Percentiles rank a stretch among this genome's conserved stretches.
phyloP scores from a whole-genome alignment of 2,797 vertebrate genomes.

The Esox lucius region DNA sequence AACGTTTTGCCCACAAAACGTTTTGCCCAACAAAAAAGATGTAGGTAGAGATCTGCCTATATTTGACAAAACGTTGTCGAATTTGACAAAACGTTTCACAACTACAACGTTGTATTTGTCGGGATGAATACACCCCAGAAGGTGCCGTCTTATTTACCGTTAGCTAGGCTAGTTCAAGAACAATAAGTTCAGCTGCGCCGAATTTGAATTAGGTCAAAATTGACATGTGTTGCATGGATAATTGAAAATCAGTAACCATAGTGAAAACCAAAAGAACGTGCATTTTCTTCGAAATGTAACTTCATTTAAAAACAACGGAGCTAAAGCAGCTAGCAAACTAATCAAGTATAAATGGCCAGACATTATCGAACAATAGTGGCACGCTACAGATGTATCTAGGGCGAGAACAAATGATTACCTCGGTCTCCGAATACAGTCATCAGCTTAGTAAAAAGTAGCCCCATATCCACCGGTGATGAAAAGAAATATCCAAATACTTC shows the following conservation, averaged over 20 bases:
- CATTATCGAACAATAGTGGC: neutral
- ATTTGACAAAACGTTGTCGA: no score
- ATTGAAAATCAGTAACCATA: neutral
- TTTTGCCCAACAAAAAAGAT: neutral
- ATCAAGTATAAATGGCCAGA: neutral
- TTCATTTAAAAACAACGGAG: neutral
- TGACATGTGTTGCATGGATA: no score
- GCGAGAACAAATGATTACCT: slow-evolving; percentile 56
- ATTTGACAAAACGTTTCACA: no score
- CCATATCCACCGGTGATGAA: slow-evolving; percentile 59
- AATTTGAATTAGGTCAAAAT: neutral
- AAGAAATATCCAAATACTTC: neutral
- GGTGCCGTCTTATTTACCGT: neutral
- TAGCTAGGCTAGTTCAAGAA: neutral
- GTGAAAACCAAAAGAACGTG: neutral
- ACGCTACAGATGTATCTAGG: neutral
- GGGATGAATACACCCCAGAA: neutral
- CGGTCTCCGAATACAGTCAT: slow-evolving; percentile 77
- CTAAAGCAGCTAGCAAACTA: neutral
- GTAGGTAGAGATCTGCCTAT: no score
- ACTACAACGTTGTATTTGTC: no score
- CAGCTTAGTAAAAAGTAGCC: slow-evolving; percentile 75
- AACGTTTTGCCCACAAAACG: no score
- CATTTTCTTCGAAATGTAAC: neutral
- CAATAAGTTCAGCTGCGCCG: neutral